Evolutionary conservation across 2,113 vertebrate species (phyloP).

Genomic region (Neolamprologus brichardi): DNA sequence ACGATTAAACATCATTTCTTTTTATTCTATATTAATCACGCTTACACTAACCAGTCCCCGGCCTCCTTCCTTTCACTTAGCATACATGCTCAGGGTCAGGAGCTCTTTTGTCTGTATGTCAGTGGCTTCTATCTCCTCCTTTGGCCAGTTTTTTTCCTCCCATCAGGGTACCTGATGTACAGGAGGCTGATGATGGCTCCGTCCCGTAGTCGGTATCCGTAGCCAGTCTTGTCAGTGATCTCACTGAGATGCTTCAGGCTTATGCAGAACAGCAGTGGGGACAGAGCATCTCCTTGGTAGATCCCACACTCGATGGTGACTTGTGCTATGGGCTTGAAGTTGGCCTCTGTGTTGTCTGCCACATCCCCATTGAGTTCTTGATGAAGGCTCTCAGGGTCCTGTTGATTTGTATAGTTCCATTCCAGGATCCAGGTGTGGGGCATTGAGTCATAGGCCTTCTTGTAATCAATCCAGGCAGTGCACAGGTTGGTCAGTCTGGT

Average conservation of each 20-base stretch:
- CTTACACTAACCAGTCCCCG: neutral
- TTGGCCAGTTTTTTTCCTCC: neutral
- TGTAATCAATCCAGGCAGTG: neutral
- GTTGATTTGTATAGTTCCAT: accelerated
- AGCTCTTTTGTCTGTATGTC: neutral
- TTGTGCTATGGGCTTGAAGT: too few species aligned
- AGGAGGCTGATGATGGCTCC: neutral
- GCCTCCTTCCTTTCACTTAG: neutral
- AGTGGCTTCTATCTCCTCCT: neutral
- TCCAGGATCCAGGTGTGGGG: accelerated
- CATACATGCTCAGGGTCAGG: neutral
- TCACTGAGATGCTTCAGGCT: accelerated
- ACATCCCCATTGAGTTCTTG: neutral
- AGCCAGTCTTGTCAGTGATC: accelerated
- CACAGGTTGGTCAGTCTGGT: neutral
- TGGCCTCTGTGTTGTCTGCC: accelerated
- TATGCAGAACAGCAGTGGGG: neutral
- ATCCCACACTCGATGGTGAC: too few species aligned
- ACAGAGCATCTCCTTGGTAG: too few species aligned
- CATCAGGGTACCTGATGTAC: neutral
- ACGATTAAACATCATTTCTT: neutral
- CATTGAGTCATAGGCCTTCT: neutral
- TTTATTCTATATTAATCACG: neutral
- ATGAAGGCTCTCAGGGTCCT: neutral
- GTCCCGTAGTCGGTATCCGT: accelerated